phyloP scores from a whole-genome alignment of 2,113 vertebrate genomes.

The Cynopterus brachyotis region DNA sequence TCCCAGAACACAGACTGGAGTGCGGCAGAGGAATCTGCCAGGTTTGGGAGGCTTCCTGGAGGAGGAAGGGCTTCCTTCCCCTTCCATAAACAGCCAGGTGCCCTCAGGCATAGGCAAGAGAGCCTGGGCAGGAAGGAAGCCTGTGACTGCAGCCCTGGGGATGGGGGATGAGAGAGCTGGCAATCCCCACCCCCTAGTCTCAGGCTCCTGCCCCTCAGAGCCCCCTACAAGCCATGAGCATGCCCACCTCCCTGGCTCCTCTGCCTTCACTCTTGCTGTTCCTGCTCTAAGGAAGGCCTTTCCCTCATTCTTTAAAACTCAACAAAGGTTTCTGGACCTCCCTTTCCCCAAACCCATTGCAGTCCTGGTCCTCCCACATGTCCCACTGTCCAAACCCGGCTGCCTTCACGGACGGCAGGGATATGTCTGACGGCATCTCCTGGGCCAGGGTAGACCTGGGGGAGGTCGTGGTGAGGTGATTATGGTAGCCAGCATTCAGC shows the following conservation, averaged over 20 bases:
- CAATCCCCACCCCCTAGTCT: too few species aligned
- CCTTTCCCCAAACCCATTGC: neutral
- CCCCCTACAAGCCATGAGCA: neutral
- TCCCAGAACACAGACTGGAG: neutral
- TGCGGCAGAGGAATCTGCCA: neutral
- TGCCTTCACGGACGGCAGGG: neutral
- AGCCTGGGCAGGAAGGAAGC: slow-evolving; percentile 40
- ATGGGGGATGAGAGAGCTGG: neutral
- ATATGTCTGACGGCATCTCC: neutral
- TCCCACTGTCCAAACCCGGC: neutral
- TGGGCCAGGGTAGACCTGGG: neutral
- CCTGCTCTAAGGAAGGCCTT: neutral
- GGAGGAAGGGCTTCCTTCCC: slow-evolving; percentile 53
- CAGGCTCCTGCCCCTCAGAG: neutral
- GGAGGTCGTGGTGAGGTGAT: neutral
- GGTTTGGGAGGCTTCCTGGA: neutral
- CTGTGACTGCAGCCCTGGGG: neutral
- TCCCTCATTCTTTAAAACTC: neutral
- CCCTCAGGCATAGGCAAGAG: neutral
- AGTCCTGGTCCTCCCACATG: neutral
- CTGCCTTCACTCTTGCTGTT: neutral
- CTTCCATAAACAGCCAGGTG: slow-evolving; percentile 37
- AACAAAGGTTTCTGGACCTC: neutral
- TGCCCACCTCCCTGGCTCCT: too few species aligned
- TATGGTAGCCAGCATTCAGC: rapidly evolving